These are phyloP conservation scores for Rhinopithecus roxellana DNA, from an alignment of 2,113 vertebrate genomes.

Conservation along the genomic window DNA sequence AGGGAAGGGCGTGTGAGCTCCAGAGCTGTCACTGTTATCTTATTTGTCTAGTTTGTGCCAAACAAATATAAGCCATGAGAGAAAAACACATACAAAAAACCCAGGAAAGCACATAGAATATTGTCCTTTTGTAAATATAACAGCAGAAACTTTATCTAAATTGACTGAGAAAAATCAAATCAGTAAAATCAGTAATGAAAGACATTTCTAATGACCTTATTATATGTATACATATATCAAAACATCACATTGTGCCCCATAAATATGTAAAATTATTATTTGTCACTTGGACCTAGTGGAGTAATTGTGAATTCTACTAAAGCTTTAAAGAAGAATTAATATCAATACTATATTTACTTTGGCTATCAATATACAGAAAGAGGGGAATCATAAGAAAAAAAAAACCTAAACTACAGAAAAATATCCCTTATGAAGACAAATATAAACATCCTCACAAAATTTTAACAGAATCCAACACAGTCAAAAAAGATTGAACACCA, in stretches of 20 bases:
- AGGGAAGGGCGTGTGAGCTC: not conserved
- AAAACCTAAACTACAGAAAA: not conserved
- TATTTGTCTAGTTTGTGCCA: not conserved
- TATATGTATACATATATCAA: not conserved
- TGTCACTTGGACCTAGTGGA: not conserved
- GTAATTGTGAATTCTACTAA: not conserved
- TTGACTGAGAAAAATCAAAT: not conserved
- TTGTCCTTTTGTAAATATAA: not conserved
- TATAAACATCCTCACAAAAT: not conserved
- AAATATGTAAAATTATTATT: not conserved
- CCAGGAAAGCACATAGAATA: not conserved
- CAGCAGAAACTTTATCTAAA: not conserved
- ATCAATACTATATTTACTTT: not conserved
- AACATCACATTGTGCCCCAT: not conserved
- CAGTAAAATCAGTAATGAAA: not conserved
- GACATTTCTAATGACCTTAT: not conserved
- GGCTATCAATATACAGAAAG: not conserved
- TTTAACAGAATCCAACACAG: not conserved
- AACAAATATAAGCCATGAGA: not conserved
- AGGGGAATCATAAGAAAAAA: not conserved
- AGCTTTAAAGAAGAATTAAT: not conserved
- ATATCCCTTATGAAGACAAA: not conserved
- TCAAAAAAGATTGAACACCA: not conserved
- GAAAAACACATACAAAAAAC: not conserved
- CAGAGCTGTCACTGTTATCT: not conserved